Evolutionary conservation across 2,797 vertebrate species (phyloP), one percentile per base, ranked within the genome.

Genomic region (Brachymystax lenok): DNA sequence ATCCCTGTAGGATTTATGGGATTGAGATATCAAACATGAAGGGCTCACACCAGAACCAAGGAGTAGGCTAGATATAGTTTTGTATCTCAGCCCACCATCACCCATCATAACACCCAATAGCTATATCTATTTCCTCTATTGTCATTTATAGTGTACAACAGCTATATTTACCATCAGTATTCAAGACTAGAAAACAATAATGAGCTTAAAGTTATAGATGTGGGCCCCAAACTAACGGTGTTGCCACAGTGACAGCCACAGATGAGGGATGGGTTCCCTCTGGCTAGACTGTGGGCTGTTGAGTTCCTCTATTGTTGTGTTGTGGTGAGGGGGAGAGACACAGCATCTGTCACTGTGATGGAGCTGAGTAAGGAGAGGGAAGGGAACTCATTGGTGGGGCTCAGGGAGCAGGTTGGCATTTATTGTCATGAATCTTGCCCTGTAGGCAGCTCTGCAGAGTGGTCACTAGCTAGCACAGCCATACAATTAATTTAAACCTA

Each of bases 251-350:
- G 91, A 85, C 86, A 86, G 84, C 75, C 69, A 30, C 79, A 77
- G 77, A 79, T 90, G 88, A 92, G 83, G 81, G 86, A 89, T 89
- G 80, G 83, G 75, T 79, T 76, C 89, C 89, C 82, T 2, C 50
- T 85, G 84, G 90, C 82, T 63, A 79, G 79, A 82, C 88, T 89
- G 83, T 80, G 83, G 88, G 88, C 90, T 77, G 77, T 84, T 75
- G 82, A 81, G 86, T 87, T 88, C 84, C 82, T 84, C 80, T 82
- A 80, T 83, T 89, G 87, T 73, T 78, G 76, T 71, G 81, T 81
- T 89, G 88, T 84, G 88, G 88, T 86, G 84, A 79, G 75, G 85
- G 80, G 79, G 81, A 88, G 80, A 90, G 75, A 83, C 83, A 69
- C 82, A 85, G 87, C 82, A 90, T 89, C 85, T 90, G 85, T 87